Evolutionary conservation across 2,797 vertebrate genomes (phyloP), one percentile per base, ranked within the genome.

Genomic region (Chaetodon trifasciatus): DNA sequence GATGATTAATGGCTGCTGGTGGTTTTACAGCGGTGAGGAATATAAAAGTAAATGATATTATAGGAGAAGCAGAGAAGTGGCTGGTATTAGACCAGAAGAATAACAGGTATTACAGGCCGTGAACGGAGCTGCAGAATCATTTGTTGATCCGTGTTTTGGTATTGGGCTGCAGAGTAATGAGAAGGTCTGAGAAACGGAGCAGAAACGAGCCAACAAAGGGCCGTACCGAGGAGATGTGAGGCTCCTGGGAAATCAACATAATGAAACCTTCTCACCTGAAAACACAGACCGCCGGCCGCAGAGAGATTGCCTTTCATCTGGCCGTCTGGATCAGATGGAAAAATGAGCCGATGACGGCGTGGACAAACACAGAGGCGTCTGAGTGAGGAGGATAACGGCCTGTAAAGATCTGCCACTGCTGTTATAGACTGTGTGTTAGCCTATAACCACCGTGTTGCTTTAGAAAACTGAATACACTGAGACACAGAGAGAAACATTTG

Each of bases 181-280:
- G 73, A 76, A 62, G 32, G 47, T 40, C 69, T 60, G 63, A 53
- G 56, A 74, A 57, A 19, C 17, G 3, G 68, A 70, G 28, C 73
- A 70, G 74, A 78, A 85, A 87, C 44, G 60, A 70, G 37, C 74
- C 61, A 70, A 79, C 78, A 62, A 71, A 74, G 53, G 65, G 65
- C 19, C 4, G 12, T 3, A 15, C n/a, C 19, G 66, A 67, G 53
- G 76, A 78, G 78, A 78, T 44, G 77, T 24, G 67, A 79, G 78
- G 44, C 88, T 82, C 85, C 76, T 50, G 87, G 87, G 90, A 88
- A 88, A 85, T 78, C 78, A 80, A 70, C 70, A 58, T 75, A 66
- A 78, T 78, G 65, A 72, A 87, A 78, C 63, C 66, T 58, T 57
- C 60, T 70, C 73, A 84, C 79, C 76, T 70, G 65, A 58, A 75